These are phyloP conservation scores for Gandaritis pyraliata DNA, from an alignment of 2,888 invertebrate genomes.

Conservation along the genomic window DNA sequence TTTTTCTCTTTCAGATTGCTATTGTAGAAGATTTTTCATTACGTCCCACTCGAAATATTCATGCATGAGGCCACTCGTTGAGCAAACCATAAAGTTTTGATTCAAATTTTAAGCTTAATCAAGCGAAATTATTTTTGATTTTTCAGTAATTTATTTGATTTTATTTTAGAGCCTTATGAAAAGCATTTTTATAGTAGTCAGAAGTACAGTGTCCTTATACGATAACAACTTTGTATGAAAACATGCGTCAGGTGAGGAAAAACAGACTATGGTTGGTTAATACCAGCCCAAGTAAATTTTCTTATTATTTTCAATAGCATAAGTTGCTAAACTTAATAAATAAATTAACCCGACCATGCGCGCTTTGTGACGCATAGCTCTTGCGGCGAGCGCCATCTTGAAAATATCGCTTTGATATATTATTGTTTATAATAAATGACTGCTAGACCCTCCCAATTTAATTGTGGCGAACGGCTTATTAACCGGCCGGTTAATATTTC, in stretches of 20 bases:
- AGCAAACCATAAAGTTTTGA: no score
- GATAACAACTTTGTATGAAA: no score
- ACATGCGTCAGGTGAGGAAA: not conserved
- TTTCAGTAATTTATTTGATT: no score
- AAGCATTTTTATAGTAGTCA: no score
- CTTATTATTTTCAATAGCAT: constrained; percentile 9
- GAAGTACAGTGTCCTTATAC: no score
- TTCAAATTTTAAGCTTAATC: no score
- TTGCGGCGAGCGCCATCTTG: constrained; percentile 79
- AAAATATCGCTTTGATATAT: constrained; percentile 83
- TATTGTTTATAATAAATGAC: constrained; percentile 84
- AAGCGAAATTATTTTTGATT: no score
- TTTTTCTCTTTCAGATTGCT: constrained; percentile 59
- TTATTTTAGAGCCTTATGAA: no score
- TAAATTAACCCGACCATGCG: constrained; percentile 37
- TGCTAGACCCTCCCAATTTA: constrained; percentile 80
- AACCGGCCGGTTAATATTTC: constrained; percentile 82
- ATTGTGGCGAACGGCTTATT: constrained; percentile 83
- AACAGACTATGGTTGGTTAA: not conserved
- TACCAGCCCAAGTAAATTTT: not conserved
- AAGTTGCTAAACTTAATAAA: constrained; percentile 34
- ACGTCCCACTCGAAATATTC: not conserved
- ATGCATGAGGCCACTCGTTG: no score
- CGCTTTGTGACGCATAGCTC: constrained; percentile 60
- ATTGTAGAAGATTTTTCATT: constrained; percentile 48